phyloP scores from a whole-genome alignment of 1,140 invertebrate species.

The Kradibia gibbosae region DNA sequence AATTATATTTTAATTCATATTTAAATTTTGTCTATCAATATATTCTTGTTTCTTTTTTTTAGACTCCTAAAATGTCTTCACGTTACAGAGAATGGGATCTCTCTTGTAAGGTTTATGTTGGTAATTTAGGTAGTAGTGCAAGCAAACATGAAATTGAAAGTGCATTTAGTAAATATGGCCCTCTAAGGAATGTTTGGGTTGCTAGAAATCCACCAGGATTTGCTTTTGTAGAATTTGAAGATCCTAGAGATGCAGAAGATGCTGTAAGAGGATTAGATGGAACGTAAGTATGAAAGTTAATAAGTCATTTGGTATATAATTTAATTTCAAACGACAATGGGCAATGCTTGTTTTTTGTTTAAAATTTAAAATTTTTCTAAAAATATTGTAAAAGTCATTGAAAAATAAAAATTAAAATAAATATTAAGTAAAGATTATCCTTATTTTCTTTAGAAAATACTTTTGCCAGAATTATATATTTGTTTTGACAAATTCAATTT shows the following conservation, averaged over 20 bases:
- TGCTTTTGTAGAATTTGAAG: slow-evolving; percentile 99
- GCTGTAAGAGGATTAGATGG: slow-evolving; percentile 96
- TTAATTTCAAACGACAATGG: too few relatives aligned
- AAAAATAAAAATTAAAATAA: too few relatives aligned
- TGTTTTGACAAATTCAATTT: too few relatives aligned
- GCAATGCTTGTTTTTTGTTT: too few relatives aligned
- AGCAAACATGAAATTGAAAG: slow-evolving; percentile 94
- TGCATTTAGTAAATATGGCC: slow-evolving; percentile 95
- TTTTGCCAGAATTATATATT: too few relatives aligned
- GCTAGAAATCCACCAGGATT: slow-evolving; percentile 95
- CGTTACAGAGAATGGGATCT: slow-evolving; percentile 93
- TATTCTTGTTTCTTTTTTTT: slow-evolving; percentile 3
- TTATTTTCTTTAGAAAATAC: too few relatives aligned
- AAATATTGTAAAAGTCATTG: too few relatives aligned
- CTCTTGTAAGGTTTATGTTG: slow-evolving; percentile 99
- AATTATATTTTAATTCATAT: background rate
- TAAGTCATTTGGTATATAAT: background rate
- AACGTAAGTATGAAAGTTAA: slow-evolving; percentile 78
- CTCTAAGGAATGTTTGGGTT: slow-evolving; percentile 97
- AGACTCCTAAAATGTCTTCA: slow-evolving; percentile 68
- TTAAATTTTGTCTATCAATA: background rate
- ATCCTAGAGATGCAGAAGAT: slow-evolving; percentile 97
- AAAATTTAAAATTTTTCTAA: too few relatives aligned
- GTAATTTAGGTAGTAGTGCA: slow-evolving; percentile 92
- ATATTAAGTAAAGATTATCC: too few relatives aligned